These are phyloP conservation scores for Callyntrura guangdongensis DNA, from an alignment of 2,888 invertebrate species.

Conservation along the genomic window DNA sequence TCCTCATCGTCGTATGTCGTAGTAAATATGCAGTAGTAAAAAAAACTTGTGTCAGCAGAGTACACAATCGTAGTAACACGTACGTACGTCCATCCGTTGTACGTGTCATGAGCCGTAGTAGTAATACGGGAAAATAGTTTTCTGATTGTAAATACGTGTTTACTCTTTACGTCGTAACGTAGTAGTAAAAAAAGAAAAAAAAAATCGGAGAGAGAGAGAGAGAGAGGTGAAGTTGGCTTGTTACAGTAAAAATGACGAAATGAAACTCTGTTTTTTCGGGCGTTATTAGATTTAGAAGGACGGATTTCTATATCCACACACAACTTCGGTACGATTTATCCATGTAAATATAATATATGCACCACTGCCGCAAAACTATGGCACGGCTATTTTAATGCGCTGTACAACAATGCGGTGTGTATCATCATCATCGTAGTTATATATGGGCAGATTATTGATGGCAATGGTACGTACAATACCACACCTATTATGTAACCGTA, in stretches of 20 bases:
- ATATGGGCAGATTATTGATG: no score
- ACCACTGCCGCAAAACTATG: not conserved
- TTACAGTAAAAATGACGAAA: constrained; percentile 48
- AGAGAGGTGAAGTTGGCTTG: constrained; percentile 31
- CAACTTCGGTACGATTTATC: no score
- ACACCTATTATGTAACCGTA: no score
- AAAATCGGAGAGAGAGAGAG: not conserved
- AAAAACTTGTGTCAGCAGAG: constrained; percentile 22
- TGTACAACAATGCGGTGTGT: constrained; percentile 6
- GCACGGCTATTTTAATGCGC: not conserved
- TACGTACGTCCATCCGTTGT: not conserved
- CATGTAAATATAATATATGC: not conserved
- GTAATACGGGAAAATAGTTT: not conserved
- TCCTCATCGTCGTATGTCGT: constrained; percentile 9
- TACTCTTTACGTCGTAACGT: not conserved
- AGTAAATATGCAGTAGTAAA: constrained; percentile 58
- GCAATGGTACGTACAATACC: no score
- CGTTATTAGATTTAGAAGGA: constrained; percentile 36
- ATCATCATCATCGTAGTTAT: not conserved
- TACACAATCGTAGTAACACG: constrained; percentile 9
- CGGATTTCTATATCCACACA: not conserved
- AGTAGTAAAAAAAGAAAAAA: constrained; percentile 16
- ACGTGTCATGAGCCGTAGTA: constrained; percentile 19
- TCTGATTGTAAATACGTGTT: constrained; percentile 26
- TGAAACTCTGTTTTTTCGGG: constrained; percentile 19